Conservation (phyloP, 2,888 invertebrate species). For the Eupithecia vulgata region DNA sequence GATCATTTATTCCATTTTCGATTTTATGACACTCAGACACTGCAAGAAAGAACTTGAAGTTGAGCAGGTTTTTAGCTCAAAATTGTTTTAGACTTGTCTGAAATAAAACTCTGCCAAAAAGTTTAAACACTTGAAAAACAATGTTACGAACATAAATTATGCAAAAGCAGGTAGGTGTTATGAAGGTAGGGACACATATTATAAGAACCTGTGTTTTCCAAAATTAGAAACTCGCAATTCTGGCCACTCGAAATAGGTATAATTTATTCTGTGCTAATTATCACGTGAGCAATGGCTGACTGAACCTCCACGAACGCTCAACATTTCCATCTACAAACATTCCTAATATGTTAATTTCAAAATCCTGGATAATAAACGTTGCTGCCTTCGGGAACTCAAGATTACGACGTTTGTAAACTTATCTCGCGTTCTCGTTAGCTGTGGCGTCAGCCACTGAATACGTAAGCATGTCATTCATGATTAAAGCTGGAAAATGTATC, state of each 20-base stretch:
- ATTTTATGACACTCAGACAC: too few relatives aligned
- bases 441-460: slow-evolving; percentile 76
- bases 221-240: slow-evolving; percentile 2
- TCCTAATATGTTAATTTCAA: slow-evolving; percentile 78
- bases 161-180: not conserved
- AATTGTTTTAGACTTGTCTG: too few relatives aligned
- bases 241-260: slow-evolving; percentile 2
- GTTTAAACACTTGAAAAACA: not conserved
- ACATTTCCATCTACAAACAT: slow-evolving; percentile 48
- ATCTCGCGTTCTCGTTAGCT: slow-evolving; percentile 81
- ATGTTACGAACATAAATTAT: not conserved
- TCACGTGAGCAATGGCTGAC: slow-evolving; percentile 13
- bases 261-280: slow-evolving; percentile 15
- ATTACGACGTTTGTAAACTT: slow-evolving; percentile 80
- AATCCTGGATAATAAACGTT: slow-evolving; percentile 77
- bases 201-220: not conserved
- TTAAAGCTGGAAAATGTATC: slow-evolving; percentile 42
- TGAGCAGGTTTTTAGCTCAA: too few relatives aligned
- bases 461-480: slow-evolving; percentile 80
- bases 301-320: slow-evolving; percentile 21
- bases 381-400: slow-evolving; percentile 76
- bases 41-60: too few relatives aligned
- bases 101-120: not conserved
- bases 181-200: not conserved
- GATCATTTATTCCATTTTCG: too few relatives aligned